Evolutionary conservation across 1,140 invertebrate genomes (phyloP).

Genomic region (Lepidurus packardi): DNA sequence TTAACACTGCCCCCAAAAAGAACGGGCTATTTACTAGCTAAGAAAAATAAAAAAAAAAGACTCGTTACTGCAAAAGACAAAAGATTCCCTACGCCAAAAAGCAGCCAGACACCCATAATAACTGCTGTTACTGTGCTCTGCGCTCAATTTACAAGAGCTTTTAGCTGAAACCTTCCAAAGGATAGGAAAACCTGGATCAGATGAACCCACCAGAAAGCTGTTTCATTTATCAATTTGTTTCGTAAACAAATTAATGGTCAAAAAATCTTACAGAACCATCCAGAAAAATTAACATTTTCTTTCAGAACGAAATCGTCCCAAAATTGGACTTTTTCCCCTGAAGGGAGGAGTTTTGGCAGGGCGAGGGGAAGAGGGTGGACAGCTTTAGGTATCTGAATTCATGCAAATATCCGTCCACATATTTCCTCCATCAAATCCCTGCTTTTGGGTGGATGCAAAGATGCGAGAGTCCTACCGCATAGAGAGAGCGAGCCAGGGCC

Average conservation of each 20-base stretch:
- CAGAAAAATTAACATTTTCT: no score
- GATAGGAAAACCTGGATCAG: no score
- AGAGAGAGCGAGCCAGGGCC: not conserved
- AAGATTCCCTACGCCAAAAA: not conserved
- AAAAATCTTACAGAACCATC: no score
- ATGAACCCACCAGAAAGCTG: no score
- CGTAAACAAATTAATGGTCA: no score
- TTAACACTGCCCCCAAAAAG: not conserved
- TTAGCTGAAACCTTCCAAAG: no score
- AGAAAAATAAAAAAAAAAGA: not conserved
- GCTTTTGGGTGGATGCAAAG: not conserved
- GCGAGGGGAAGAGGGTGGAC: not conserved
- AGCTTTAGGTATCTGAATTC: not conserved
- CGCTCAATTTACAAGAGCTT: no score
- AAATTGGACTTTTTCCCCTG: not conserved
- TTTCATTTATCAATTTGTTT: no score
- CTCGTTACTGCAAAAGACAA: not conserved
- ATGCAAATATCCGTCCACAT: constrained; percentile 8
- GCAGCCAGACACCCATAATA: not conserved
- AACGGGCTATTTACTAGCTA: not conserved
- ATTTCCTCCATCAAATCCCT: not conserved
- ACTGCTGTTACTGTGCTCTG: not conserved
- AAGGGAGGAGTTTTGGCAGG: not conserved
- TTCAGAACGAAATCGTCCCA: not conserved
- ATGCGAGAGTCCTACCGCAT: not conserved